Evolutionary conservation across 2,888 invertebrate genomes (phyloP).

Genomic region (Nemoura dubitans): DNA sequence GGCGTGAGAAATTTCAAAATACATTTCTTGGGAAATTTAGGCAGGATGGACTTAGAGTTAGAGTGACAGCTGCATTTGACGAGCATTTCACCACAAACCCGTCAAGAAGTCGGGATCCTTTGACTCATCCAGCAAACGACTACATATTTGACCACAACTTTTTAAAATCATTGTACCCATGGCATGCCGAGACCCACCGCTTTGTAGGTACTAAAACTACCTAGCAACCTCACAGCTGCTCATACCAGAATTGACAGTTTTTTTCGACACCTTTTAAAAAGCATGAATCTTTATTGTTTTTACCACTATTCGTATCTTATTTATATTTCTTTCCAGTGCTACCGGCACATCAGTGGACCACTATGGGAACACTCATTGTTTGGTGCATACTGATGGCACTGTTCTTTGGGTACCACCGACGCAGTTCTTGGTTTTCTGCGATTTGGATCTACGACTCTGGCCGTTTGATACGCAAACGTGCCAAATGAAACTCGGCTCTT

Average conservation of each 20-base stretch:
- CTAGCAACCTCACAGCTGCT: background rate
- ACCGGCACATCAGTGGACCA: conserved; percentile 68
- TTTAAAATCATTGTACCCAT: background rate
- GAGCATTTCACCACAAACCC: background rate
- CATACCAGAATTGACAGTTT: background rate
- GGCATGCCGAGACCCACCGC: background rate
- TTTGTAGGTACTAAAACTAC: background rate
- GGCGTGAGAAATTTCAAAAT: background rate
- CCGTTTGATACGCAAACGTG: conserved; percentile 78
- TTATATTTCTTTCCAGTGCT: conserved; percentile 61
- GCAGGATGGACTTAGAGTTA: background rate
- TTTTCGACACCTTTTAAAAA: background rate
- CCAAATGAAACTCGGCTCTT: conserved; percentile 75
- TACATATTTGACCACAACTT: background rate
- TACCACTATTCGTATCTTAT: background rate
- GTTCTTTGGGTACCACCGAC: conserved; percentile 75
- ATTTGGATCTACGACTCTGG: conserved; percentile 75
- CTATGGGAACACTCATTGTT: conserved; percentile 67
- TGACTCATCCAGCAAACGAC: background rate
- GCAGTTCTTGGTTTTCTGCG: conserved; percentile 72
- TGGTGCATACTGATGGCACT: conserved; percentile 63
- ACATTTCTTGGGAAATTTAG: background rate
- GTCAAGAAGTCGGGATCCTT: background rate
- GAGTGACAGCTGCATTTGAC: background rate
- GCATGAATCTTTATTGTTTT: background rate